Conservation (phyloP, 2,113 vertebrate species). For the Dasypus novemcinctus region DNA sequence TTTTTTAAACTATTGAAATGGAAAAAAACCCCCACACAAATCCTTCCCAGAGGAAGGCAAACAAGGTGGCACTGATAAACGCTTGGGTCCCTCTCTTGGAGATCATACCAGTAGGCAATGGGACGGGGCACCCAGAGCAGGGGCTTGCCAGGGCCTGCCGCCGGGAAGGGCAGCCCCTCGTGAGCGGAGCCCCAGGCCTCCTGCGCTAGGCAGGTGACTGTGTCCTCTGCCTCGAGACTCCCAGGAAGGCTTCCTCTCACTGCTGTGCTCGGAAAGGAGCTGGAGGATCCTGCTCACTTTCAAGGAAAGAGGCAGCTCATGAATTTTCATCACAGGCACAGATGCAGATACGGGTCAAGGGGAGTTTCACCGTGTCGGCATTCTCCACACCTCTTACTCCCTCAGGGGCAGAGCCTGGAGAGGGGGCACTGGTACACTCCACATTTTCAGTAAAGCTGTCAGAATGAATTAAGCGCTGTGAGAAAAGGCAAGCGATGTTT, state of each 20-base stretch:
- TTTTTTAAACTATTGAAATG: neutral
- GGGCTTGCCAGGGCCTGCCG: neutral
- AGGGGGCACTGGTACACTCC: conserved; percentile 56
- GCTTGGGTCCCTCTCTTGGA: neutral
- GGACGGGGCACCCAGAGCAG: neutral
- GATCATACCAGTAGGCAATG: rapidly evolving
- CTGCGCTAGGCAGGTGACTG: neutral
- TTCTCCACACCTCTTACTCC: conserved; percentile 11
- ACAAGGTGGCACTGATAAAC: rapidly evolving
- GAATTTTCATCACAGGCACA: conserved; percentile 58
- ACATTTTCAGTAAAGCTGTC: conserved; percentile 69
- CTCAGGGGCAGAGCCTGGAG: neutral
- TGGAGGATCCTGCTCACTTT: conserved; percentile 17
- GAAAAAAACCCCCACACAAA: neutral
- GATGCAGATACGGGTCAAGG: conserved; percentile 63
- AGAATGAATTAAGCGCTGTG: conserved; percentile 45
- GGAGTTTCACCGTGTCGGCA: neutral
- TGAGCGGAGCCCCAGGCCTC: neutral
- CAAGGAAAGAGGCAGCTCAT: conserved; percentile 51
- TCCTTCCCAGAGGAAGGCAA: neutral
- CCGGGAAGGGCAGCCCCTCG: neutral
- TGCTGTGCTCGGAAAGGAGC: neutral
- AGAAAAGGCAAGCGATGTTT: neutral
- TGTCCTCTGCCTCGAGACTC: neutral
- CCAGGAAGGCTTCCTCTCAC: neutral